These are phyloP conservation scores for Dasyprocta punctata DNA, from an alignment of 2,113 vertebrate species.

Conservation along the genomic window DNA sequence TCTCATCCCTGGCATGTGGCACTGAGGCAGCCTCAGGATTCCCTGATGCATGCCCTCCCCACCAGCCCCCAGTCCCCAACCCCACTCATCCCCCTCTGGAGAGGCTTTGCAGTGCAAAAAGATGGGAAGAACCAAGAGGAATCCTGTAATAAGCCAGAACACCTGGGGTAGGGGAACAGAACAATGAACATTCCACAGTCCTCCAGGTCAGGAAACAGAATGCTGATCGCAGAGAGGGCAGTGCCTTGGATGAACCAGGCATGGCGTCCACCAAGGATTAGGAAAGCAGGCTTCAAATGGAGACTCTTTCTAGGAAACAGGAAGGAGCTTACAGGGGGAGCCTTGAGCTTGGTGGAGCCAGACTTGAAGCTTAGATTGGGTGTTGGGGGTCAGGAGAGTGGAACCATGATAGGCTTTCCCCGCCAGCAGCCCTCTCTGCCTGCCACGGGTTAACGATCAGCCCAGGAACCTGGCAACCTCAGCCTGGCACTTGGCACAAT, in stretches of 20 bases:
- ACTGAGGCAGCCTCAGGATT: not conserved
- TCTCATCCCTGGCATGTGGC: conserved; percentile 2
- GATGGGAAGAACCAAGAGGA: not conserved
- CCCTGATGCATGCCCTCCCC: not conserved
- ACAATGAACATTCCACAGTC: not conserved
- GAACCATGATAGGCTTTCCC: not conserved
- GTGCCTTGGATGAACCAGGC: not conserved
- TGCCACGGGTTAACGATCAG: conserved; percentile 62
- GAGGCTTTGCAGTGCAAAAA: not conserved
- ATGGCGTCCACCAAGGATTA: not conserved
- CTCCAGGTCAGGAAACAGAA: not conserved
- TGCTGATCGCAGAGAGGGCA: not conserved
- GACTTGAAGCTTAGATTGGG: not conserved
- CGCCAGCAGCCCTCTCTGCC: not conserved
- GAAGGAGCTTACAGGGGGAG: conserved; percentile 11
- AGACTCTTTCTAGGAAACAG: conserved; percentile 50
- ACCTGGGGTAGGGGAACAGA: not conserved
- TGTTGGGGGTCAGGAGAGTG: too few relatives aligned
- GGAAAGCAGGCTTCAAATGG: not conserved
- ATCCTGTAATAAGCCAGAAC: not conserved
- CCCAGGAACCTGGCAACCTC: conserved; percentile 71
- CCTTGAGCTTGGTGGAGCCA: not conserved
- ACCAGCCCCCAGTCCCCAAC: not conserved
- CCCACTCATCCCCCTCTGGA: not conserved
- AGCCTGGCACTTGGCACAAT: conserved; percentile 58